Conservation (phyloP, 2,113 vertebrate species). For the Sylvia atricapilla region DNA sequence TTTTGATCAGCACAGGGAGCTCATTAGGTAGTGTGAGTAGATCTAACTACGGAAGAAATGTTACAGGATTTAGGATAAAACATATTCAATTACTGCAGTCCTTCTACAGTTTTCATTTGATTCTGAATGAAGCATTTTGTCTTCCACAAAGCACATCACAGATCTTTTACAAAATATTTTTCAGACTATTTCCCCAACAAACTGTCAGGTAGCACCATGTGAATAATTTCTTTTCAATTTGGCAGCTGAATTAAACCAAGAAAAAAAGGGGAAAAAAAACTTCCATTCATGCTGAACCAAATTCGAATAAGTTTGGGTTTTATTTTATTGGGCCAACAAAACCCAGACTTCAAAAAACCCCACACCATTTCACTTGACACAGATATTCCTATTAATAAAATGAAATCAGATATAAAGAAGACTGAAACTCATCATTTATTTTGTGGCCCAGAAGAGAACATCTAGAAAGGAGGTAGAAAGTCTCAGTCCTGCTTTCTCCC, state of each 20-base stretch:
- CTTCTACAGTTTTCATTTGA: not conserved
- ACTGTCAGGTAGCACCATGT: not conserved
- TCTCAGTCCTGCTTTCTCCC: not conserved
- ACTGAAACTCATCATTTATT: not conserved
- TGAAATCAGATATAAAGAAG: not conserved
- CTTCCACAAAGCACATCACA: not conserved
- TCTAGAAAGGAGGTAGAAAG: not conserved
- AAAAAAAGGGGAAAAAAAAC: not conserved
- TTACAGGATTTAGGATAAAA: not conserved
- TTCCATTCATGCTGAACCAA: not conserved
- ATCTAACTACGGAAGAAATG: not conserved
- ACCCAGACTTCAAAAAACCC: not conserved
- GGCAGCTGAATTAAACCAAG: not conserved
- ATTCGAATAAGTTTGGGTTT: not conserved
- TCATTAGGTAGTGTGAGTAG: not conserved
- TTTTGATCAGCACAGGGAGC: not conserved
- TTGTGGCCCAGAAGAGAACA: not conserved
- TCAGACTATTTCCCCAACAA: slow-evolving; percentile 3
- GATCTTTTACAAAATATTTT: slow-evolving; percentile 2
- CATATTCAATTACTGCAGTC: not conserved
- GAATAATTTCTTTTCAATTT: slow-evolving; percentile 3
- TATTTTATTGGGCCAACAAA: not conserved
- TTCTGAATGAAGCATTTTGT: not conserved
- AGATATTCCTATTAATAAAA: not conserved
- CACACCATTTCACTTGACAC: not conserved